Base-by-base conservation (phyloP, 2,888 invertebrate genomes). In the Cactoblastis cactorum region DNA sequence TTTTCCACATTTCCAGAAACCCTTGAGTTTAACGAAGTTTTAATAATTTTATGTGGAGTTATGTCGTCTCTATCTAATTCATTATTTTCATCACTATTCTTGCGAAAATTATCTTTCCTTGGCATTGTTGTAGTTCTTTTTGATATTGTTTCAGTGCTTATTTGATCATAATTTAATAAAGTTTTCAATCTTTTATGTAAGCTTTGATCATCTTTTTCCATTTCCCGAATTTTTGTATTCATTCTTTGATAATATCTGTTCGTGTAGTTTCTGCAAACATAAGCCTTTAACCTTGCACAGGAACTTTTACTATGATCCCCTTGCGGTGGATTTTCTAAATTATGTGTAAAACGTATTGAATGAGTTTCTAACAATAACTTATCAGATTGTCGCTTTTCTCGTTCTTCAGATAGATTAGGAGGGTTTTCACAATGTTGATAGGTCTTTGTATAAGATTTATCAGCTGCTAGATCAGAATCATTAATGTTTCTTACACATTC, bases 121-220 rank as follows among this genome's bases (percentile, higher is more conserved):
- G 37, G 11, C 24, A 24, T 24, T 24, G 24, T 11, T 3, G 11
- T 24, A 1, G 14, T 14, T 0, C 12, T 41, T 14, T 24, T 41
- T 41, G 17, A 32, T 11, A 32, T 18, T 37, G n/a, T n/a, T 24
- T 47, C 15, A 2, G 24, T 15, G 11, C 4, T 43, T n/a, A 45
- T 38, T 9, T 32, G 43, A 35, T 34, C 43, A 33, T 32, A 35
- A 11, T 35, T 47, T 51, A 45, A 51, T 43, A 54, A 55, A 45
- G 24, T 54, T 6, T 58, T 34, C 54, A 87, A 63, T 63, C 65
- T 80, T n/a, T 69, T 69, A 2, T 66, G 72, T 51, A 88, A 64
- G 17, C 55, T 63, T 24, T 33, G 46, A 55, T 88, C 88, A 62
- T 86, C 75, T 62, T 67, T 60, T 57, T 88, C 88, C 78, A 87